Evolutionary conservation across 2,113 vertebrate species (phyloP).

Genomic region (Neodontobutis hainanensis): DNA sequence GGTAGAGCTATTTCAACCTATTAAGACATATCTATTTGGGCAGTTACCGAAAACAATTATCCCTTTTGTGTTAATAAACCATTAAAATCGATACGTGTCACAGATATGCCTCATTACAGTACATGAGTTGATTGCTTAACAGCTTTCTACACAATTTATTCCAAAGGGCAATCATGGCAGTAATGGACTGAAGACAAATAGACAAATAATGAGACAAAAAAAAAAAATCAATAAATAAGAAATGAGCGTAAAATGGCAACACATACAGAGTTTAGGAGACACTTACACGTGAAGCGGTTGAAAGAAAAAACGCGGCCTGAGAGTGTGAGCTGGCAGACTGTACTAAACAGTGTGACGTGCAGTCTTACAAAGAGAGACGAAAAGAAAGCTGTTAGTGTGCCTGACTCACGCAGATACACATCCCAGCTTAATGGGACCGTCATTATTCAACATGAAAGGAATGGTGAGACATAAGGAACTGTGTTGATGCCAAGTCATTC

Average conservation of each 20-base stretch:
- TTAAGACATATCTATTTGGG: constrained; percentile 48
- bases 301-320: constrained; percentile 21
- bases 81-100: constrained; percentile 57
- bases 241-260: constrained; percentile 58
- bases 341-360: constrained; percentile 30
- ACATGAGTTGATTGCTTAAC: constrained; percentile 45
- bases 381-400: constrained; percentile 27
- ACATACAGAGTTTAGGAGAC: constrained; percentile 27
- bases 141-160: constrained; percentile 59
- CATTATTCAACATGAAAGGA: constrained; percentile 46
- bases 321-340: constrained; percentile 32
- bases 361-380: constrained; percentile 40
- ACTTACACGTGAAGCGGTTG: background rate
- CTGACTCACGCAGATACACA: constrained; percentile 66
- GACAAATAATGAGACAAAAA: constrained; percentile 68
- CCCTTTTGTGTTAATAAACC: constrained; percentile 60
- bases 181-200: constrained; percentile 68
- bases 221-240: constrained; percentile 73
- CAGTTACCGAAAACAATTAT: constrained; percentile 64
- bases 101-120: constrained; percentile 51
- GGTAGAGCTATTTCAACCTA: constrained; percentile 25
- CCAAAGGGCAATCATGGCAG: constrained; percentile 57
- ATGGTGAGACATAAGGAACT: constrained; percentile 38
- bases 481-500: constrained; percentile 41
- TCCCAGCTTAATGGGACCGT: constrained; percentile 59